Evolutionary conservation across 2,888 invertebrate genomes (phyloP).

Genomic region (Caenorhabditis macrosperma): DNA sequence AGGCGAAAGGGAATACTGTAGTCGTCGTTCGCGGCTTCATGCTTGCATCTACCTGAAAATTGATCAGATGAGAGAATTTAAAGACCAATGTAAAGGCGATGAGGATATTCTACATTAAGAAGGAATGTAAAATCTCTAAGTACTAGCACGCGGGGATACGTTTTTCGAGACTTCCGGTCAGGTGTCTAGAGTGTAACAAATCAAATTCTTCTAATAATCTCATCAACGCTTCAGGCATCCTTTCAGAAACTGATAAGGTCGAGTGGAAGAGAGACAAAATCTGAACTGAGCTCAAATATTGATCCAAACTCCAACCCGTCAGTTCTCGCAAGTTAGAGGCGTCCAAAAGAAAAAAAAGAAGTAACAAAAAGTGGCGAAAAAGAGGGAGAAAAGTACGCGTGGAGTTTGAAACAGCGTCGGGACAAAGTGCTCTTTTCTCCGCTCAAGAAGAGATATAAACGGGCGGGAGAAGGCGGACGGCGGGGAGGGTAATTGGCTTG

Average conservation of each 20-base stretch:
- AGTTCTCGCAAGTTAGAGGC: neutral
- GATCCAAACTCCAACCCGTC: too few relatives aligned
- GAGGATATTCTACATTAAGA: neutral
- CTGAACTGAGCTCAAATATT: neutral
- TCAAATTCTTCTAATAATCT: neutral
- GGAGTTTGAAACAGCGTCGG: conserved; percentile 2
- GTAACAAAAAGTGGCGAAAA: conserved; percentile 3
- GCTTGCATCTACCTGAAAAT: conserved; percentile 7
- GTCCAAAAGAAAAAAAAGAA: neutral
- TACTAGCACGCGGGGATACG: too few relatives aligned
- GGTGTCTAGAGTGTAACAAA: neutral
- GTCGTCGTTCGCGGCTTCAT: conserved; percentile 7
- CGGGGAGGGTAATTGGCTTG: conserved; percentile 46
- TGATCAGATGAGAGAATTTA: neutral
- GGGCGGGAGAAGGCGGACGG: neutral
- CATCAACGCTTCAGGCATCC: neutral
- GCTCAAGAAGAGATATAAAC: conserved; percentile 44
- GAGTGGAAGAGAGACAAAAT: neutral
- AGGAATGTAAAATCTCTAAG: too few relatives aligned
- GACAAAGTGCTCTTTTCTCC: neutral
- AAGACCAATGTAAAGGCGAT: neutral
- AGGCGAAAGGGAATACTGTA: conserved; percentile 8
- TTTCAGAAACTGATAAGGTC: neutral
- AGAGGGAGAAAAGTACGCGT: conserved; percentile 2
- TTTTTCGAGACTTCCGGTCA: neutral